Evolutionary conservation across 2,888 invertebrate species (phyloP).

Genomic region (Drosophila phalerata): DNA sequence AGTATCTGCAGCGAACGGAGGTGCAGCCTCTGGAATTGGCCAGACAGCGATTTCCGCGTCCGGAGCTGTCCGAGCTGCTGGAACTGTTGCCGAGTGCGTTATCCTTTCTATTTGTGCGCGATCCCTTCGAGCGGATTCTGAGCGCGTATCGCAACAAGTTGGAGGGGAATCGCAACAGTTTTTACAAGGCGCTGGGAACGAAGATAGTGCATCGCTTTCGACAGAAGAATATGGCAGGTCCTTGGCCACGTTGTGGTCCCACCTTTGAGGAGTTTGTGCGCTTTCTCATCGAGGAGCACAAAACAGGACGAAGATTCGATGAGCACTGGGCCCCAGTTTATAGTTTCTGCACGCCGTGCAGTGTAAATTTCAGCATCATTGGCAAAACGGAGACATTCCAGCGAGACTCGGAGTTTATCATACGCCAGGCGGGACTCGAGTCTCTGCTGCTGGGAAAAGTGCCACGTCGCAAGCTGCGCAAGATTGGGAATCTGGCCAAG

Average conservation of each 20-base stretch:
- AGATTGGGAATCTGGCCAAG: constrained; percentile 86
- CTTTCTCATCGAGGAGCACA: constrained; percentile 88
- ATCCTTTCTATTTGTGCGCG: constrained; percentile 90
- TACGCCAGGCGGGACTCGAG: constrained; percentile 87
- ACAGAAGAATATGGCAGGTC: constrained; percentile 48
- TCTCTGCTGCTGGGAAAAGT: constrained; percentile 86
- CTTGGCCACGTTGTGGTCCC: constrained; percentile 86
- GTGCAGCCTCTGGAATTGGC: constrained; percentile 89
- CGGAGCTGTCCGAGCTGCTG: constrained; percentile 88
- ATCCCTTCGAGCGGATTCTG: constrained; percentile 90
- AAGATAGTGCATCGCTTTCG: constrained; percentile 88
- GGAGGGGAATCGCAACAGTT: constrained; percentile 89
- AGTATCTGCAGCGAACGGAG: constrained; percentile 87
- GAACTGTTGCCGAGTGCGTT: constrained; percentile 88
- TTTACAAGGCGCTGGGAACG: constrained; percentile 89
- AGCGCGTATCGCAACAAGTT: constrained; percentile 92
- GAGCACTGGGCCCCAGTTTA: constrained; percentile 90
- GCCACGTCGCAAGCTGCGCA: constrained; percentile 86
- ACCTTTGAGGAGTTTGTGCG: constrained; percentile 91
- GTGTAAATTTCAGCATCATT: constrained; percentile 88
- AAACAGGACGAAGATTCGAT: constrained; percentile 86
- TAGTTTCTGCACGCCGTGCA: constrained; percentile 89
- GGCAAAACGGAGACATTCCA: constrained; percentile 89
- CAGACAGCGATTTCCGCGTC: constrained; percentile 89
- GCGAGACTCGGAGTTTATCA: constrained; percentile 88